phyloP scores from a whole-genome alignment of 1,140 invertebrate genomes.

The Dinoponera quadriceps region DNA sequence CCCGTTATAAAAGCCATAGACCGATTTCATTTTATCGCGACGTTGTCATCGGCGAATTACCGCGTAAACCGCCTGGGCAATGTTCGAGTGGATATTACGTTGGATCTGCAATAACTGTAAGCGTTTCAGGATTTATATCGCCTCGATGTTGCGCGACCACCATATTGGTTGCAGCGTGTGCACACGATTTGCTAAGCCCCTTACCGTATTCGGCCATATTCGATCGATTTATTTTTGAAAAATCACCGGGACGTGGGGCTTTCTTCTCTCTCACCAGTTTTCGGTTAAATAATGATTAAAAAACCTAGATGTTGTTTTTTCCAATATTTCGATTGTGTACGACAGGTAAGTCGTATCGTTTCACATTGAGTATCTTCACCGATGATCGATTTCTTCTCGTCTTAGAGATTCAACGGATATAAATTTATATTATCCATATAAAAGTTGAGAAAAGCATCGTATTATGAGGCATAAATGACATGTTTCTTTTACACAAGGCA shows the following conservation, averaged over 20 bases:
- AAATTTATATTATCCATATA: too few species aligned
- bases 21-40: constrained; percentile 73
- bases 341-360: too few species aligned
- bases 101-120: constrained; percentile 73
- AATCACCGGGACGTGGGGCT: constrained; percentile 10
- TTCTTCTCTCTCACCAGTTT: neutral
- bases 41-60: constrained; percentile 73
- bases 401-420: too few species aligned
- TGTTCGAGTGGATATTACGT: constrained; percentile 71
- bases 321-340: too few species aligned
- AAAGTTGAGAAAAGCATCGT: too few species aligned
- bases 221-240: constrained; percentile 62
- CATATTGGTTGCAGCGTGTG: constrained; percentile 64
- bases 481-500: too few species aligned
- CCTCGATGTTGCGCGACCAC: constrained; percentile 65
- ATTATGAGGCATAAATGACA: too few species aligned
- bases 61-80: constrained; percentile 64
- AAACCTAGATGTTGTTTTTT: too few species aligned
- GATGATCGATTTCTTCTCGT: too few species aligned
- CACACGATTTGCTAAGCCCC: constrained; percentile 63
- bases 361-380: too few species aligned
- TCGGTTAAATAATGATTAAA: too few species aligned
- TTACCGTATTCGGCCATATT: constrained; percentile 52
- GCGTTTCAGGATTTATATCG: constrained; percentile 74
- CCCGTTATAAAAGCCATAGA: constrained; percentile 64